Base-by-base conservation (phyloP, 2,888 invertebrate genomes). In the Galeopsomyia nigrocyanea region DNA sequence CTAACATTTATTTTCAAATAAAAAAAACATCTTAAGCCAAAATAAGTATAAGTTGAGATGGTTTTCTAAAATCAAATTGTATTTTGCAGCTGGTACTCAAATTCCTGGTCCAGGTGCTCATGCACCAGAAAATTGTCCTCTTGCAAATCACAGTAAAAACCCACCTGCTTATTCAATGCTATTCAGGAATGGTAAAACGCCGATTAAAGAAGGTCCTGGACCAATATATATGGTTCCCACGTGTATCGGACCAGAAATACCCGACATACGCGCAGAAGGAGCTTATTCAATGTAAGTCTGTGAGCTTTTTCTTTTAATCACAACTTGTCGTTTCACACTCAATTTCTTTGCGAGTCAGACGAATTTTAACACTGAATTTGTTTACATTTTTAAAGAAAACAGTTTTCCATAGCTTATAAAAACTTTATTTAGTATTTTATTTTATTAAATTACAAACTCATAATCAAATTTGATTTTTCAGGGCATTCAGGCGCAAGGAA, bases 61-160 rank as follows among this genome's bases (percentile, higher is more conserved):
- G 22, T 68, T 16, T 68, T 61, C 21, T 69, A 56, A 21, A 10
- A 56, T 9, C 31, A 64, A 6, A 21, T 56, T 51, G 9, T 14
- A 22, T 19, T 22, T 60, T 62, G 13, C 58, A 81, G 82, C 74
- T 63, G 19, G 21, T 21, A 63, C 78, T 31, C 22, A 76, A 61
- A 88, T 89, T 60, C 92, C 92, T 10, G 92, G 92, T 0, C 92
- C 92, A 0, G 91, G 91, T 5, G 89, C 91, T 16, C 91, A 92
- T 84, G 88, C 88, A 16, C 90, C 91, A 0, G 90, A 91, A 82
- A 87, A 88, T 73, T 89, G 88, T 73, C 87, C 87, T 7, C 87
- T 89, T 21, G 88, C 88, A 84, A 88, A 87, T 79, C 88, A 89
- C 63, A 87, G 86, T 47, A 71, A 65, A 9, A 87, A 89, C 66